Base-by-base conservation (phyloP, 2,797 vertebrate species). In the Craterocephalus amniculus region DNA sequence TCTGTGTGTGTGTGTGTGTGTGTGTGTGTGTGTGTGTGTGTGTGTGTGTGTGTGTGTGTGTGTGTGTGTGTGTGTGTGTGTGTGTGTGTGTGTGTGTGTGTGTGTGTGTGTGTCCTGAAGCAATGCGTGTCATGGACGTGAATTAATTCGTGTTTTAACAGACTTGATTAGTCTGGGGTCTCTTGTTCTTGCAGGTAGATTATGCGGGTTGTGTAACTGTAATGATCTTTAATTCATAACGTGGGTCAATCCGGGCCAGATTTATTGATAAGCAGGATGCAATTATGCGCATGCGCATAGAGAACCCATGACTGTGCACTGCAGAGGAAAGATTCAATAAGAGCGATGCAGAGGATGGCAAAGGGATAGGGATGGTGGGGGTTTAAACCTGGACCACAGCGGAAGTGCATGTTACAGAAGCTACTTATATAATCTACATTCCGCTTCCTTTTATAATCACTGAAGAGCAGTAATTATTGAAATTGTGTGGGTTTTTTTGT, bases 231-330 rank as follows among this genome's bases (percentile, higher is more conserved):
- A 26, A 69, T 78, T 74, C 10, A 63, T 83, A 74, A 74, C 63
- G 10, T 48, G 70, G 83, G 76, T 85, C 62, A 76, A 79, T 72
- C 72, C 80, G 79, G 85, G 80, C 76, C 72, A 83, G 67, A 85
- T 87, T 82, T 83, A 91, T 88, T 74, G 85, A 88, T 88, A 71
- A 62, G 76, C 64, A 70, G 84, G 81, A 86, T 82, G 84, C 52
- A 71, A 52, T 62, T 65, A 2, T 78, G 85, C 90, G 84, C 91
- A 85, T 85, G 90, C 90, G 89, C 79, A 84, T 1, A 54, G 27
- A 8, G 67, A 60, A 78, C 74, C 84, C 90, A 92, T 91, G 90
- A 91, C 89, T 90, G 85, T 90, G 89, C 89, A 91, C 83, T 91
- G 90, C 87, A 84, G 88, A 85, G 70, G 70, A 78, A 18, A 61